Conservation (phyloP, 2,888 invertebrate genomes). For the Cremastobaeus sp. region DNA sequence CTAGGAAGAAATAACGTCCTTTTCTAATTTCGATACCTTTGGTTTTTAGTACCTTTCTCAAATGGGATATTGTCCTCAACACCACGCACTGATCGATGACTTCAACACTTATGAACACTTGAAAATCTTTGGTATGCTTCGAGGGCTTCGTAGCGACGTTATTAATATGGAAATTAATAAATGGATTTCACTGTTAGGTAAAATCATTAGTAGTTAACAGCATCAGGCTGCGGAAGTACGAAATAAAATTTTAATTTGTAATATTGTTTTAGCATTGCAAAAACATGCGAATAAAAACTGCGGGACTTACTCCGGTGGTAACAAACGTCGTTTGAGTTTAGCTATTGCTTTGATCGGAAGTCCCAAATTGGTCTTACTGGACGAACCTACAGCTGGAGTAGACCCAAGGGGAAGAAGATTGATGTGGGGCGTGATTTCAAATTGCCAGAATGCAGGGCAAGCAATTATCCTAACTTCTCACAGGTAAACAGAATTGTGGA, state of each 20-base stretch:
- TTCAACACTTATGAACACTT: slow-evolving; percentile 3
- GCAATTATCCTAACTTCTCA: neutral
- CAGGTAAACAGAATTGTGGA: neutral
- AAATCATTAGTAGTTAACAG: neutral
- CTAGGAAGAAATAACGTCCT: slow-evolving; percentile 83
- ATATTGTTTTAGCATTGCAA: neutral
- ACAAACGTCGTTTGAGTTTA: neutral
- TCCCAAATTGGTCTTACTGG: neutral
- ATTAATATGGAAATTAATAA: slow-evolving; percentile 12
- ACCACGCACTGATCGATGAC: neutral
- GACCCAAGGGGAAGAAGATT: neutral
- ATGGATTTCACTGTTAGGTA: slow-evolving; percentile 21
- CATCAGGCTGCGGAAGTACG: no score
- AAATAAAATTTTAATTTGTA: neutral
- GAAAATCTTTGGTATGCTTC: slow-evolving; percentile 9
- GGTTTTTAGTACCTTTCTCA: slow-evolving; percentile 82
- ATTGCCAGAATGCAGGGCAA: neutral
- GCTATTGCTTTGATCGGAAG: slow-evolving; percentile 3
- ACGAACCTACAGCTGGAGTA: slow-evolving; percentile 4
- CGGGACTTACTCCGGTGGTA: neutral
- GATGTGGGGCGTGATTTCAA: neutral
- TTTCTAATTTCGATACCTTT: slow-evolving; percentile 7
- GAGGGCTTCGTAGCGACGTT: slow-evolving; percentile 7
- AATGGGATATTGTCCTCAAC: slow-evolving; percentile 94
- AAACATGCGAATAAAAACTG: no score